Evolutionary conservation across 2,113 vertebrate species (phyloP).

Genomic region (Chiloscyllium plagiosum): DNA sequence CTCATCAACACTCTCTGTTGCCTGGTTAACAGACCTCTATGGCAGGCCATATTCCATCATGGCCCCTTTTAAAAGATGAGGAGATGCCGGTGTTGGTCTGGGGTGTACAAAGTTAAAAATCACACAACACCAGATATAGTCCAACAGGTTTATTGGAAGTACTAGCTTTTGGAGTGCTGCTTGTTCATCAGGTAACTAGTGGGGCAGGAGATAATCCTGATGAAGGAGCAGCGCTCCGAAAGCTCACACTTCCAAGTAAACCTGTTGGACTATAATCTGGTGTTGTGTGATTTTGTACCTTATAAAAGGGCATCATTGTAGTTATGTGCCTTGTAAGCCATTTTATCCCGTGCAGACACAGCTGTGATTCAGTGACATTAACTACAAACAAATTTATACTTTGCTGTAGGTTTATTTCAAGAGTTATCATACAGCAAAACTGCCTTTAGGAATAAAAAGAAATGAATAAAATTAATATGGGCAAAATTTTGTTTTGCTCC

Average conservation of each 20-base stretch:
- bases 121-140: too few relatives aligned
- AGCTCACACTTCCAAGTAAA: too few relatives aligned
- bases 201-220: too few relatives aligned
- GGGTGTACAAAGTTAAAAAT: too few relatives aligned
- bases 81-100: too few relatives aligned
- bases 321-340: neutral
- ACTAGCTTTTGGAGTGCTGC: too few relatives aligned
- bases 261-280: too few relatives aligned
- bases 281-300: too few relatives aligned
- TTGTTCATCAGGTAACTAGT: too few relatives aligned
- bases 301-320: neutral
- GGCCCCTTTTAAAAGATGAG: neutral
- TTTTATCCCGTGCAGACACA: neutral
- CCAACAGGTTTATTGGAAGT: too few relatives aligned
- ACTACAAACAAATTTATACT: neutral
- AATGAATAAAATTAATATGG: neutral
- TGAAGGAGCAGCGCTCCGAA: too few relatives aligned
- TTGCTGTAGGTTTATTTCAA: neutral
- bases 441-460: neutral
- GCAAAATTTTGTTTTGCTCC: neutral
- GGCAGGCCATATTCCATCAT: neutral
- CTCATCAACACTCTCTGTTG: neutral
- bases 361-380: neutral
- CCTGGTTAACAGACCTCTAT: neutral
- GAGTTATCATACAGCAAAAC: neutral